Evolutionary conservation across 2,888 invertebrate genomes (phyloP), one percentile per base, ranked within the genome.

Genomic region (Lapara coniferarum): DNA sequence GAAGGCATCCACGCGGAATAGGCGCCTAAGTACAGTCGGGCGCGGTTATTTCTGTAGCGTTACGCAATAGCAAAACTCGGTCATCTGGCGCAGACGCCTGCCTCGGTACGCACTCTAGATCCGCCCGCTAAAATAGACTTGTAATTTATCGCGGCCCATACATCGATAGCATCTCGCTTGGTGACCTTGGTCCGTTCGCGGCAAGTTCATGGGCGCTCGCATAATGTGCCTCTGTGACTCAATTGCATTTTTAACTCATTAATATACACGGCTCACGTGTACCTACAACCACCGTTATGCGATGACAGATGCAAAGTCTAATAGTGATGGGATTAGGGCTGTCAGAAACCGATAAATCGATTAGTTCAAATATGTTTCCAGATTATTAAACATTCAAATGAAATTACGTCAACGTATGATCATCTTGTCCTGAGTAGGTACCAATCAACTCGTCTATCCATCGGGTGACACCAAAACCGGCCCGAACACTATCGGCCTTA

Each of bases 181-280:
- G 72, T 82, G 93, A 85, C 94, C 94, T 94, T 94, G 92, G 81
- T 76, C 73, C 55, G 89, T 89, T 87, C 86, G 84, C 81, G 37
- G 74, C 86, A 92, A 93, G 94, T 94, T 94, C 93, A 94, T 77
- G 94, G 93, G 84, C 91, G 85, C 75, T 74, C 77, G 77, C 71
- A 78, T 73, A 74, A 72, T 69, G 69, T 71, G 66, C 66, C 69
- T 71, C 70, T 70, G 69, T 77, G 76, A 75, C 77, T 72, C 77
- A 75, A 78, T 73, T 75, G 74, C 67, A 73, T 74, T 73, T 70
- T 52, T 13, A 37, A 67, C 19, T 57, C 30, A 57, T 57, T 57
- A 37, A 13, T 37, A 55, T 10, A 16, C 55, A 1, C 30, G 57
- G 2, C 5, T 30, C 25, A 25, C n/a, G n/a, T n/a, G 30, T 57